phyloP scores from a whole-genome alignment of 2,888 invertebrate species.

The Norana najaformis region DNA sequence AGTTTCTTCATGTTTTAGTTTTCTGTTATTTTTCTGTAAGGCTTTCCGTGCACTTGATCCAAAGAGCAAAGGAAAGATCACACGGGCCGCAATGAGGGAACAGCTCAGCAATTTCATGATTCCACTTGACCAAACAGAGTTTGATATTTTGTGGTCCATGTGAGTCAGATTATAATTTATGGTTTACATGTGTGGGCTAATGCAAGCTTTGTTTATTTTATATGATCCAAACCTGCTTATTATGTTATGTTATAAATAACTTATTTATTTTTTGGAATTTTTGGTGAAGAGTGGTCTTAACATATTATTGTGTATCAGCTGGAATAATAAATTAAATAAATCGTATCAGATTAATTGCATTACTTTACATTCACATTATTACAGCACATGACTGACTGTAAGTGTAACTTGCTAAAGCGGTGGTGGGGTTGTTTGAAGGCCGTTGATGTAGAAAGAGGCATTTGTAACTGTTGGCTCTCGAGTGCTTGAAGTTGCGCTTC shows the following conservation, averaged over 20 bases:
- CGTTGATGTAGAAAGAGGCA: too few relatives aligned
- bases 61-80: constrained; percentile 51
- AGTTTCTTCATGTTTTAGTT: not conserved
- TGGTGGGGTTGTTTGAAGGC: too few relatives aligned
- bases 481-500: too few relatives aligned
- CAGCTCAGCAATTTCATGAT: constrained; percentile 53
- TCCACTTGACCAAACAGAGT: constrained; percentile 54
- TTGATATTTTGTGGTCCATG: constrained; percentile 56
- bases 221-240: too few relatives aligned
- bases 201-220: not conserved
- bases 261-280: too few relatives aligned
- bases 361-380: not conserved
- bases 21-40: constrained; percentile 42
- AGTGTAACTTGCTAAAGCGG: not conserved
- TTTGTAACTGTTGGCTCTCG: too few relatives aligned
- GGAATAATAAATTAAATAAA: not conserved
- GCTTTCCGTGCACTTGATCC: constrained; percentile 54
- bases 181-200: not conserved
- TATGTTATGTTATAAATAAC: too few relatives aligned
- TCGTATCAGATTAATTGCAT: not conserved
- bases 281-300: too few relatives aligned
- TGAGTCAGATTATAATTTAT: constrained; percentile 42
- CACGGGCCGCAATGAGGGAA: constrained; percentile 51
- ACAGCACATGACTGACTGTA: too few relatives aligned
- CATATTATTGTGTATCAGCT: not conserved